A percentile compares a stretch with the other conserved stretches of the same genome.
Evolutionary conservation across 2,797 vertebrate species (phyloP).

Genomic region (Melanotaenia parkinsoni): DNA sequence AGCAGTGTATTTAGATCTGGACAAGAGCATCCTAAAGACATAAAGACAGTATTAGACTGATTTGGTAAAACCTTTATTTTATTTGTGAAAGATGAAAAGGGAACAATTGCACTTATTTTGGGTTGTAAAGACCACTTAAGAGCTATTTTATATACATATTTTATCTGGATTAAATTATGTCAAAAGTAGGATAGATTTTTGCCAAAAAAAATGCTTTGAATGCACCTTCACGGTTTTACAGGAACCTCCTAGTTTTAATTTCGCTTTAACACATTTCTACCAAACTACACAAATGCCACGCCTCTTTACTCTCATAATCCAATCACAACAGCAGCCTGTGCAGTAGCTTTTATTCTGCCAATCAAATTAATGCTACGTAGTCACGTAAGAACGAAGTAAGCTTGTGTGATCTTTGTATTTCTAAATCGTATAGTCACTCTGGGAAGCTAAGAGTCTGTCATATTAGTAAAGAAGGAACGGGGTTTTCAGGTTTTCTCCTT

Average conservation of each 20-base stretch:
- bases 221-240: neutral
- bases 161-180: neutral
- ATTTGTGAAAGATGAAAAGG: too few species aligned
- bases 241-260: slow-evolving; percentile 43
- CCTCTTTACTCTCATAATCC: neutral
- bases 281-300: slow-evolving; percentile 49
- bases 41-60: too few species aligned
- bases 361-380: neutral
- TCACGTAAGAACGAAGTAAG: neutral
- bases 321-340: slow-evolving; percentile 10
- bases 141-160: too few species aligned
- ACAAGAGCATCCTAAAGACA: too few species aligned
- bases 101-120: too few species aligned
- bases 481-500: neutral
- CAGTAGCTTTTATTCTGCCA: slow-evolving; percentile 21
- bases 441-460: slow-evolving; percentile 16
- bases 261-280: slow-evolving; percentile 66
- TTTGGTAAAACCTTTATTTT: too few species aligned
- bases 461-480: neutral
- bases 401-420: slow-evolving; percentile 35
- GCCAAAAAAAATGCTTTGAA: neutral
- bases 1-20: too few species aligned
- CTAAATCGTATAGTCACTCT: slow-evolving; percentile 85
- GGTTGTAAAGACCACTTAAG: too few species aligned
- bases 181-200: neutral